phyloP scores from a whole-genome alignment of 2,888 invertebrate species.

The Hedya salicella region DNA sequence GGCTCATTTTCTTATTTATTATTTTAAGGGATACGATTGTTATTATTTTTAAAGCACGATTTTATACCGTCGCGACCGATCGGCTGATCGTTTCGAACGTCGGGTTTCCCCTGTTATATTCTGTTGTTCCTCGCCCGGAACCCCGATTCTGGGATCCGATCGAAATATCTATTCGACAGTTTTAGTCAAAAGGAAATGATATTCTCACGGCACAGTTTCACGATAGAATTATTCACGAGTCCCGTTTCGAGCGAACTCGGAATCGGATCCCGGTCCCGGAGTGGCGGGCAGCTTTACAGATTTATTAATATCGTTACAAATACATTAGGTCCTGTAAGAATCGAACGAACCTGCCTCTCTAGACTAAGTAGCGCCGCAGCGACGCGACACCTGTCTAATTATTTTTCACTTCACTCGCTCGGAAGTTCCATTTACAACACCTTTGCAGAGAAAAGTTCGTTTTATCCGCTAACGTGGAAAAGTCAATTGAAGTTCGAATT shows the following conservation, averaged over 20 bases:
- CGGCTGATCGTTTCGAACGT: not conserved
- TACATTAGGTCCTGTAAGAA: not conserved
- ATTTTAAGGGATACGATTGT: not conserved
- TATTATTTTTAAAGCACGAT: not conserved
- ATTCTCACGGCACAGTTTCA: not conserved
- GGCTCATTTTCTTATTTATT: no score
- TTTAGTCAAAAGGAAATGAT: not conserved
- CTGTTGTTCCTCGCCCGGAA: constrained; percentile 7
- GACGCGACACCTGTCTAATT: no score
- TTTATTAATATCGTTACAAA: constrained; percentile 8
- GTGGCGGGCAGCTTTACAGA: constrained; percentile 10
- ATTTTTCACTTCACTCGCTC: no score
- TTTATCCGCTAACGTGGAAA: no score
- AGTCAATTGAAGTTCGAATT: no score
- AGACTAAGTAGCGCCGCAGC: not conserved
- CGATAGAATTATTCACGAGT: no score
- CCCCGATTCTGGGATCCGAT: not conserved
- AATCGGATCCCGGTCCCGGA: not conserved
- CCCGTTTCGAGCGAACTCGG: not conserved
- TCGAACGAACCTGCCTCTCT: not conserved
- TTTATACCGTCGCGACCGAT: not conserved
- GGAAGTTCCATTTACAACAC: no score
- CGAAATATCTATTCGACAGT: not conserved
- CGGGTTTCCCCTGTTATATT: not conserved
- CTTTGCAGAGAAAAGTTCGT: not conserved